These are phyloP conservation scores for Rhadina sibilatrix DNA, from an alignment of 2,113 vertebrate genomes.

Conservation along the genomic window DNA sequence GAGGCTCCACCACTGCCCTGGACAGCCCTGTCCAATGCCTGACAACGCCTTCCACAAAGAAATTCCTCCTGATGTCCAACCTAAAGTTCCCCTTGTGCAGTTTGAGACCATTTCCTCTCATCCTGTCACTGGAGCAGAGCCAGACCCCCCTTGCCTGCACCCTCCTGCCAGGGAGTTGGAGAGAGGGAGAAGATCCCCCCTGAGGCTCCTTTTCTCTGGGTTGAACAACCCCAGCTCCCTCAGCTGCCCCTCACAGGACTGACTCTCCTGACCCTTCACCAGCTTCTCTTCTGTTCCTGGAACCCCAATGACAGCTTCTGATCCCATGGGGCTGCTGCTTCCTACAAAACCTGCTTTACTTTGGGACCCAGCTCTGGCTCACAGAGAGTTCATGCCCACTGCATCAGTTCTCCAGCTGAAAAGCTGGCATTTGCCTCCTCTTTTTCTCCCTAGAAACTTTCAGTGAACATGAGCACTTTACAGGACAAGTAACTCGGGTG, in stretches of 20 bases:
- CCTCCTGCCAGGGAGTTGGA: background rate
- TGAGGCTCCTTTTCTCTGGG: background rate
- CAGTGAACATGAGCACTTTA: background rate
- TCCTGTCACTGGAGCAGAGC: background rate
- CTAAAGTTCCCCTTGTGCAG: background rate
- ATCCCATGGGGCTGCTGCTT: background rate
- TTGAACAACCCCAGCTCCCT: background rate
- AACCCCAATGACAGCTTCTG: background rate
- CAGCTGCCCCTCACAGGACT: background rate
- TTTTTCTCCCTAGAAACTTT: background rate
- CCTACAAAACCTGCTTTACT: background rate
- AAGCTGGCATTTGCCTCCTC: background rate
- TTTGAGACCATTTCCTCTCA: background rate
- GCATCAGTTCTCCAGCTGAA: background rate
- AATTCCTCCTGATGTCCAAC: background rate
- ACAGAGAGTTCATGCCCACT: background rate
- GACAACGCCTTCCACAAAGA: background rate
- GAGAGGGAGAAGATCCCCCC: background rate
- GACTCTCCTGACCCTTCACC: background rate
- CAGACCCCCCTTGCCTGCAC: fast-evolving
- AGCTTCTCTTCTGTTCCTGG: background rate
- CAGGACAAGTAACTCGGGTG: background rate
- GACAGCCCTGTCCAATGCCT: background rate
- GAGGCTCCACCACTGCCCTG: background rate
- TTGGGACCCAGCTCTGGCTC: background rate